Conservation (phyloP, 1,140 invertebrate genomes). For the Leptoteleia sp. region DNA sequence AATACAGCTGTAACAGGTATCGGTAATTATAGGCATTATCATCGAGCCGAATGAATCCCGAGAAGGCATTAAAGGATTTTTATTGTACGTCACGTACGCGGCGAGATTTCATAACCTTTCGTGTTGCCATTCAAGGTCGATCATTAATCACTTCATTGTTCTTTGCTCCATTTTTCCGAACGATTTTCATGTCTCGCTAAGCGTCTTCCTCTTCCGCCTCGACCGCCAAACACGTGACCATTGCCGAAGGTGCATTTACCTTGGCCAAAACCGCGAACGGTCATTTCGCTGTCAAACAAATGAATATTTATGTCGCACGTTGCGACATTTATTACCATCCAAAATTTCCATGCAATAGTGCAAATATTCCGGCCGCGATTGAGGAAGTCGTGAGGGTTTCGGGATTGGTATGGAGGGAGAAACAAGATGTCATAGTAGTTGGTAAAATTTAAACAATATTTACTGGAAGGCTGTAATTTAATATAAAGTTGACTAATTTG, state of each 20-base stretch:
- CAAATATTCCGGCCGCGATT: too few species aligned
- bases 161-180: slow-evolving; percentile 56
- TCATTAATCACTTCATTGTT: slow-evolving; percentile 61
- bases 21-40: slow-evolving; percentile 47
- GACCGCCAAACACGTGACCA: slow-evolving; percentile 20
- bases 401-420: too few species aligned
- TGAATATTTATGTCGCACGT: slow-evolving; percentile 3
- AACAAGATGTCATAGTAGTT: too few species aligned
- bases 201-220: slow-evolving; percentile 57
- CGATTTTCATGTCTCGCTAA: slow-evolving; percentile 53
- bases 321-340: too few species aligned
- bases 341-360: too few species aligned
- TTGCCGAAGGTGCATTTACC: slow-evolving; percentile 39
- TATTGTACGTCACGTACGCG: slow-evolving; percentile 50
- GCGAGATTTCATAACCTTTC: slow-evolving; percentile 63
- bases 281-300: slow-evolving; percentile 24
- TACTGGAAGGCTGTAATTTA: too few species aligned
- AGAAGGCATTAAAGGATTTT: slow-evolving; percentile 59
- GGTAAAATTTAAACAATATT: too few species aligned
- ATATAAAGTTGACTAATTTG: too few species aligned
- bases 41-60: slow-evolving; percentile 52
- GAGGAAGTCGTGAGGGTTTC: too few species aligned
- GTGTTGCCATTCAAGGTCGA: slow-evolving; percentile 49
- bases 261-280: slow-evolving; percentile 6
- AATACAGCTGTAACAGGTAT: slow-evolving; percentile 31